These are phyloP conservation scores for Oxyteleia sp. DNA, from an alignment of 2,888 invertebrate genomes.

Conservation along the genomic window DNA sequence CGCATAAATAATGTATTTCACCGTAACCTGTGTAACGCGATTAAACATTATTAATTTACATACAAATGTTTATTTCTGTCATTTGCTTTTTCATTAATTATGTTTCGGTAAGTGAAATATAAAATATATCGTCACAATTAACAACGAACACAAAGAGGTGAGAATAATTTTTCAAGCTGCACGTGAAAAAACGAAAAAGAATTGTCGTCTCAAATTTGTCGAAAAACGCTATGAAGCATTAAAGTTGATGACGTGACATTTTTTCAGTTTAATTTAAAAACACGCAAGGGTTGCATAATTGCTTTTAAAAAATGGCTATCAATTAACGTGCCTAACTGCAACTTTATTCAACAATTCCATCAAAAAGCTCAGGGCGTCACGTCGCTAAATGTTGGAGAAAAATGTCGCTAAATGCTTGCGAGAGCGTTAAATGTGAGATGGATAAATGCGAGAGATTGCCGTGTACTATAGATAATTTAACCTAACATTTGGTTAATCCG, in stretches of 20 bases:
- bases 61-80: too few relatives aligned
- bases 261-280: conserved; percentile 40
- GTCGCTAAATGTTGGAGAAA: conserved; percentile 39
- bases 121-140: too few relatives aligned
- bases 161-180: neutral
- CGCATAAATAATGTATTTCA: too few relatives aligned
- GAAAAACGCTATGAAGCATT: neutral
- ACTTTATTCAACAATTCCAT: conserved; percentile 31
- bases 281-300: conserved; percentile 13
- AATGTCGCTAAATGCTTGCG: conserved; percentile 43
- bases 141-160: too few relatives aligned
- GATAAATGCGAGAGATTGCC: conserved; percentile 43
- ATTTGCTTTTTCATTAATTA: too few relatives aligned
- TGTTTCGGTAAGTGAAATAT: too few relatives aligned
- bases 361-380: conserved; percentile 19
- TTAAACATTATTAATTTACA: too few relatives aligned
- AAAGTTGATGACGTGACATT: conserved; percentile 14
- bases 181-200: neutral
- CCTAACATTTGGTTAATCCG: conserved; percentile 47
- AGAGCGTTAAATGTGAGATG: conserved; percentile 39
- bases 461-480: conserved; percentile 45
- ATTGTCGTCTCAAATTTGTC: neutral
- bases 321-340: conserved; percentile 32
- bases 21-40: too few relatives aligned
- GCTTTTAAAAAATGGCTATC: conserved; percentile 32